Base-by-base conservation (phyloP, 2,113 vertebrate species). In the Misgurnus mizolepis region DNA sequence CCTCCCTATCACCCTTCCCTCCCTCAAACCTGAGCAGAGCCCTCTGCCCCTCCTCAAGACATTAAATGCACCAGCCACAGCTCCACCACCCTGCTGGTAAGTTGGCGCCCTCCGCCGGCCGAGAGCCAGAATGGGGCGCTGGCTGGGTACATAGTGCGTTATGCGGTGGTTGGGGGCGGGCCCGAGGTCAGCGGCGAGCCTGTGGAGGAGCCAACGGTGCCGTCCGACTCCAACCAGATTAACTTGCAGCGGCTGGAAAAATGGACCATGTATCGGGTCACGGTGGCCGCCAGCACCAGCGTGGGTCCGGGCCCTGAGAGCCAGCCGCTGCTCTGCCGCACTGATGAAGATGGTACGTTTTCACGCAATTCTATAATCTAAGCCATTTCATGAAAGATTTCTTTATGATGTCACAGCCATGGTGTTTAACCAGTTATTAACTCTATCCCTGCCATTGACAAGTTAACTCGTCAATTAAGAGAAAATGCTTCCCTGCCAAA, bases 51-150 rank as follows among this genome's bases (percentile, higher is more conserved):
- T 93, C 97, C 97, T 94, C 96, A 96, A 96, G 96, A 97, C 81
- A 94, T 98, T 95, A 96, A 96, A 91, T 99, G 98, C 88, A 93
- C 94, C 94, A 96, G 95, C 94, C 91, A 94, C 89, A 96, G 95
- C 92, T 99, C 98, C 91, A 98, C 98, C 86, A 93, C 93, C 93
- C 95, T 99, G 94, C 93, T 96, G 96, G 97, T 99, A 98, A 97
- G 96, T 98, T 98, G 98, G 97, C 94, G 85, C 89, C 95, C 97
- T 84, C 97, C 96, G 45, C 95, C 95, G 75, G 89, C 93, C 82
- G 93, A 94, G 83, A 96, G 95, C 93, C 97, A 97, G 89, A 99
- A 98, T 70, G 98, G 98, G 81, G 91, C 88, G 93, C 95, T 99
- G 94, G 94, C 90, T 86, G 95, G 96, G 88, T 99, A 98, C 93